Conservation (phyloP, 2,888 invertebrate genomes). For the Bombylius major region DNA sequence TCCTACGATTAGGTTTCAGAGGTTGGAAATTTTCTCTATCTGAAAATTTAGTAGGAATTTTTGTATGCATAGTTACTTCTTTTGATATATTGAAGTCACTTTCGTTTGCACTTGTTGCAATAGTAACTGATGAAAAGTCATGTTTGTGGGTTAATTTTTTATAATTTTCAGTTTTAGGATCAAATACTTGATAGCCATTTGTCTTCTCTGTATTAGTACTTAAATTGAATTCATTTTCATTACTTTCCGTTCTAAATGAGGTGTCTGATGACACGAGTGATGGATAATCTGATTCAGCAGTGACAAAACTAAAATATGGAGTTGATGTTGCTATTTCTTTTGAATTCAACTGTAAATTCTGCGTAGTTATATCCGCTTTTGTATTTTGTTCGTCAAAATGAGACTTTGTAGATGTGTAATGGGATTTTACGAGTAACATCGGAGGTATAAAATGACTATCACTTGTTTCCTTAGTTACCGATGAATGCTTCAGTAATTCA, state of each 20-base stretch:
- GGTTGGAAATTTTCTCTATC: constrained; percentile 33
- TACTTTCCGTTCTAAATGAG: no score
- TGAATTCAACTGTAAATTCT: neutral
- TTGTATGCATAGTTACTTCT: constrained; percentile 12
- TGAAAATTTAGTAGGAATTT: constrained; percentile 24
- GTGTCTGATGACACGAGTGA: no score
- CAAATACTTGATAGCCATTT: neutral
- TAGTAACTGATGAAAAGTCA: no score
- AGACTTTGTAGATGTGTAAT: constrained; percentile 29
- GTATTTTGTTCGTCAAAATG: constrained; percentile 10
- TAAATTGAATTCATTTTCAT: no score
- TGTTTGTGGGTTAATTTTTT: no score
- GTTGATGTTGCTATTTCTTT: no score
- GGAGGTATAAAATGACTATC: constrained; percentile 37
- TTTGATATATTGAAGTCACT: neutral
- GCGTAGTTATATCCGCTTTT: neutral
- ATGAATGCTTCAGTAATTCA: neutral
- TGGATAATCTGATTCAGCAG: no score
- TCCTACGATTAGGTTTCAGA: constrained; percentile 35
- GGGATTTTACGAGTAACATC: constrained; percentile 35
- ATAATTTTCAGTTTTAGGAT: no score
- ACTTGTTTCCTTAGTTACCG: constrained; percentile 24
- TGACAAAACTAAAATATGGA: no score
- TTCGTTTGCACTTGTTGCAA: no score
- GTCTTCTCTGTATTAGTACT: neutral